Percentiles rank a stretch among this genome's conserved stretches.
These are phyloP conservation scores for Nycteola revayana DNA, from an alignment of 2,888 invertebrate genomes.

Conservation along the genomic window DNA sequence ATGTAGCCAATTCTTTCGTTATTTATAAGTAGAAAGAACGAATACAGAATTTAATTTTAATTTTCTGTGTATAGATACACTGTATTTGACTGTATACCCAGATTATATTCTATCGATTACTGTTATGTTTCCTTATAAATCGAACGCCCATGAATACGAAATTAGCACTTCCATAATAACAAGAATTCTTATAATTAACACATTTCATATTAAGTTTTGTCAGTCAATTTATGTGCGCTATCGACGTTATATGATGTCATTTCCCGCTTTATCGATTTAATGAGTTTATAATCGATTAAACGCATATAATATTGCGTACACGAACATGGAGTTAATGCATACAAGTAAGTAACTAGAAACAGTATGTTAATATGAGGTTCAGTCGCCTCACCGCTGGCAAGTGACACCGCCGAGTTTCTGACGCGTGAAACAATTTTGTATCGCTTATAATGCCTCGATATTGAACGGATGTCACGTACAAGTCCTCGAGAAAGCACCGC, in stretches of 20 bases:
- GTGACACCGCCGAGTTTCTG: constrained; percentile 19
- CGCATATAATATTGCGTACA: constrained; percentile 33
- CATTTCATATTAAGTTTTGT: constrained; percentile 2
- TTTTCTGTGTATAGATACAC: too few species aligned
- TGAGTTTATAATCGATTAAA: constrained; percentile 34
- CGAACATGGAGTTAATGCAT: constrained; percentile 39
- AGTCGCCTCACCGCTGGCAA: constrained; percentile 25
- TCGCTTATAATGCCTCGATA: constrained; percentile 40
- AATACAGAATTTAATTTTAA: too few species aligned
- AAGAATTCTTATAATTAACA: constrained; percentile 4
- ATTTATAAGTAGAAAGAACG: too few species aligned
- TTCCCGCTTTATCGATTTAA: constrained; percentile 23
- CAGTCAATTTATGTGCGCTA: constrained; percentile 10
- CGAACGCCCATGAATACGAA: not conserved
- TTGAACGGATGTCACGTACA: constrained; percentile 62
- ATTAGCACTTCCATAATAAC: constrained; percentile 1
- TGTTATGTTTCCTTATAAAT: too few species aligned
- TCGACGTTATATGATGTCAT: constrained; percentile 20
- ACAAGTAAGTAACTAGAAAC: constrained; percentile 39
- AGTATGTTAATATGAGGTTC: constrained; percentile 34
- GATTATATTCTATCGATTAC: too few species aligned
- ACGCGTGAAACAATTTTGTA: constrained; percentile 54
- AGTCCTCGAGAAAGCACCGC: constrained; percentile 45
- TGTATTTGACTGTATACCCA: too few species aligned
- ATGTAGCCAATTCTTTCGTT: too few species aligned